A percentile compares a stretch with the other conserved stretches of the same genome.
Conservation (phyloP, 1,140 invertebrate species). For the Armadillidium nasatum region DNA sequence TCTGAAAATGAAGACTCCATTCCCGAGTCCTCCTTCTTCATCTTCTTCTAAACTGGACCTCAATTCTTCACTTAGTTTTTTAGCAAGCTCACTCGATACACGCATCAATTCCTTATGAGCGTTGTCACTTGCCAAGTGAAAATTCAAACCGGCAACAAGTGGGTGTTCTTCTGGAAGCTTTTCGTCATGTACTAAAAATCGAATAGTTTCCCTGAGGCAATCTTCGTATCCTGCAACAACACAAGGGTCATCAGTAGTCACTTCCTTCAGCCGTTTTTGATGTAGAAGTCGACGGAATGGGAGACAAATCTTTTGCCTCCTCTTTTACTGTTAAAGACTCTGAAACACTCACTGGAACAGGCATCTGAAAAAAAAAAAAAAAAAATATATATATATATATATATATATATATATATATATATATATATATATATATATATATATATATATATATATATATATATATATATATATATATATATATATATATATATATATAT, state of each 20-base stretch:
- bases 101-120: conserved; percentile 2
- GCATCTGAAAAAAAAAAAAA: background rate
- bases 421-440: conserved; percentile 15
- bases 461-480: conserved; percentile 14
- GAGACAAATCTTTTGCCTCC: too few species aligned
- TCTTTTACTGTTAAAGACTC: too few species aligned
- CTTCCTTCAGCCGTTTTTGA: background rate
- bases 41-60: background rate
- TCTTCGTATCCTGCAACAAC: conserved; percentile 50
- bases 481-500: conserved; percentile 15
- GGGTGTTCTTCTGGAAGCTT: conserved; percentile 49
- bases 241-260: conserved; percentile 47
- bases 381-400: conserved; percentile 5
- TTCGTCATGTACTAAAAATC: conserved; percentile 51
- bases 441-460: conserved; percentile 12
- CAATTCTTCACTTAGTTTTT: background rate
- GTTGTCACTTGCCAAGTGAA: conserved; percentile 46
- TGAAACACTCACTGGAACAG: background rate
- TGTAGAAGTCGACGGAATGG: too few species aligned
- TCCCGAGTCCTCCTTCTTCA: background rate
- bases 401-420: conserved; percentile 15
- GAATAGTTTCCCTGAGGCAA: conserved; percentile 51
- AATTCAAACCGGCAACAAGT: conserved; percentile 48
- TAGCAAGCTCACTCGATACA: background rate
- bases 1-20: conserved; percentile 18